These are phyloP conservation scores for Coregonus ussuriensis DNA, from an alignment of 2,797 vertebrate genomes.

Conservation along the genomic window DNA sequence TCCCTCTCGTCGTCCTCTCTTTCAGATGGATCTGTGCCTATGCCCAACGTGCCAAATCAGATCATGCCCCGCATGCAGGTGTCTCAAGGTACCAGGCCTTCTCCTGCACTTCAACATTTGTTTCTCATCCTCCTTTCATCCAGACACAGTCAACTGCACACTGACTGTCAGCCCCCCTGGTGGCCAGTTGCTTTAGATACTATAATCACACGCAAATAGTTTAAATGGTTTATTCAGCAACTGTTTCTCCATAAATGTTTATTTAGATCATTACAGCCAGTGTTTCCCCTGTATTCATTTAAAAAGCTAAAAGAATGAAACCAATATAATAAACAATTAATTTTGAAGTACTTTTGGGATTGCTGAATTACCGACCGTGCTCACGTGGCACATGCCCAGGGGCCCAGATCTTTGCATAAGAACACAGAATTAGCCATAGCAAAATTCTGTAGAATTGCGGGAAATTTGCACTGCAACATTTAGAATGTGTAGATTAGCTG, in stretches of 20 bases:
- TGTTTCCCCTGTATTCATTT: no score
- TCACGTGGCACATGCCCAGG: no score
- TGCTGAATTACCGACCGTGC: no score
- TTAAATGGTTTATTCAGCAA: neutral
- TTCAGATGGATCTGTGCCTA: slow-evolving; percentile 90
- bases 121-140: neutral
- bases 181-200: neutral
- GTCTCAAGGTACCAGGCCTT: slow-evolving; percentile 83
- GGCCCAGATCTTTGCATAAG: no score
- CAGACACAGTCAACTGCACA: neutral
- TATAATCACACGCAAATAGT: neutral
- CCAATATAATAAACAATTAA: no score
- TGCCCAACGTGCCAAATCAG: slow-evolving; percentile 89
- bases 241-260: neutral
- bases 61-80: slow-evolving; percentile 91
- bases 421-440: no score
- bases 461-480: no score
- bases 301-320: no score
- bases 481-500: no score
- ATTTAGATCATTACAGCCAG: neutral
- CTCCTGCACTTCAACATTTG: neutral
- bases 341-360: no score
- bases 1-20: slow-evolving; percentile 12
- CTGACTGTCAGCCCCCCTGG: neutral
- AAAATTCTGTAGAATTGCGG: no score